A percentile compares a stretch with the other conserved stretches of the same genome.
Conservation (phyloP, 2,797 vertebrate species). For the Dallia pectoralis region DNA sequence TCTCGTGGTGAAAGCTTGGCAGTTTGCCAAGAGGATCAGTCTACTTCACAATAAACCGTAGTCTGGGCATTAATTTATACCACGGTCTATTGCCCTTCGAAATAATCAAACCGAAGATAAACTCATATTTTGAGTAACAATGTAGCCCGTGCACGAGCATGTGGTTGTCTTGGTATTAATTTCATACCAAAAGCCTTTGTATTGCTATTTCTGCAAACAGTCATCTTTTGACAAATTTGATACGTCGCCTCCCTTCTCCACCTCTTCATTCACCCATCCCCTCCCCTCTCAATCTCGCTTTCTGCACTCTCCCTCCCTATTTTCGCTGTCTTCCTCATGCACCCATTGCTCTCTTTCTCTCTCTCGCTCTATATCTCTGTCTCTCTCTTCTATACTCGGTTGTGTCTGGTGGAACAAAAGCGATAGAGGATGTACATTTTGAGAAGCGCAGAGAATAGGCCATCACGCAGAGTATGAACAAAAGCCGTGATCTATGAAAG, state of each 20-base stretch:
- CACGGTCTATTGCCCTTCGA: background rate
- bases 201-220: conserved; percentile 9
- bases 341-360: conserved; percentile 14
- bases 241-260: conserved; percentile 47
- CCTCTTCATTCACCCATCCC: conserved; percentile 24
- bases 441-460: conserved; percentile 11
- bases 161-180: background rate
- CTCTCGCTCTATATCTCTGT: conserved; percentile 17
- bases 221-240: conserved; percentile 50
- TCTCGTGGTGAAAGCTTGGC: background rate
- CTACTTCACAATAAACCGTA: background rate
- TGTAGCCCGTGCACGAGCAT: background rate
- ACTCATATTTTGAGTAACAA: background rate
- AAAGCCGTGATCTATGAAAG: conserved; percentile 56
- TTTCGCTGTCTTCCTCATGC: conserved; percentile 9
- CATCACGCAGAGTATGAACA: conserved; percentile 60
- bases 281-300: conserved; percentile 22
- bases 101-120: background rate
- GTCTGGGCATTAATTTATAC: background rate
- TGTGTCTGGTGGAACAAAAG: conserved; percentile 23
- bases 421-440: conserved; percentile 32
- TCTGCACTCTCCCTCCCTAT: conserved; percentile 19
- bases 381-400: conserved; percentile 16
- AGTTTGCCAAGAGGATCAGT: background rate
- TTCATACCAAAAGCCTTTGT: background rate